phyloP scores from a whole-genome alignment of 1,140 invertebrate species.

The Calosoma granatense region DNA sequence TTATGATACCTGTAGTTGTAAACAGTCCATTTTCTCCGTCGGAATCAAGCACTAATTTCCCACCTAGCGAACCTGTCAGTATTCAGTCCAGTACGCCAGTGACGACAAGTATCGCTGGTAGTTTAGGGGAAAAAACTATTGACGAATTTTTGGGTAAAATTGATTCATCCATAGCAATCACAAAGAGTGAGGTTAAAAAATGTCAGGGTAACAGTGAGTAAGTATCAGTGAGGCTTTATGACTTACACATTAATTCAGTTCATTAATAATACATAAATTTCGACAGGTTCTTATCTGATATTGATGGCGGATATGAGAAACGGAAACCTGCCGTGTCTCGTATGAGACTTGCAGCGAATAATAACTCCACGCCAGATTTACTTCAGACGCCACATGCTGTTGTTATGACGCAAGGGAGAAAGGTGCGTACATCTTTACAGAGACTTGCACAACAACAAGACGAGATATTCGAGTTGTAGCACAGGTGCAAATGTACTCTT shows the following conservation, averaged over 20 bases:
- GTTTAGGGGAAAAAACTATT: conserved; percentile 47
- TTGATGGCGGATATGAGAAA: conserved; percentile 24
- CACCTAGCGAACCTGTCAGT: conserved; percentile 5
- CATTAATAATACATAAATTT: too few species aligned
- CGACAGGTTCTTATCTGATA: conserved; percentile 25
- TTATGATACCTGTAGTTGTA: conserved; percentile 66
- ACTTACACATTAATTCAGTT: neutral
- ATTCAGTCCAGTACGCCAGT: conserved; percentile 8
- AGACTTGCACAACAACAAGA: conserved; percentile 69
- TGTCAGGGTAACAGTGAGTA: conserved; percentile 67
- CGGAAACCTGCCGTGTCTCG: conserved; percentile 31
- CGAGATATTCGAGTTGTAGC: conserved; percentile 85
- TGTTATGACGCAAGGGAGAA: conserved; percentile 65
- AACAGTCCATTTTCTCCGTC: conserved; percentile 46
- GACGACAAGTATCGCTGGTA: neutral
- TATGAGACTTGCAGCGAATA: conserved; percentile 29
- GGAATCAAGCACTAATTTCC: conserved; percentile 2
- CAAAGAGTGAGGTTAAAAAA: conserved; percentile 74
- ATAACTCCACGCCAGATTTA: conserved; percentile 22
- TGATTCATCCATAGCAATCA: conserved; percentile 74
- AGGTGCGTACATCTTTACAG: conserved; percentile 65
- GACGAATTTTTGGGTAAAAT: conserved; percentile 79
- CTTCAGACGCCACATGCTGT: conserved; percentile 42
- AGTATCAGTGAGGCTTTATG: conserved; percentile 36
- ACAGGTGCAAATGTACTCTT: too few species aligned